Evolutionary conservation across 2,113 vertebrate species (phyloP), one percentile per base, ranked within the genome.

Genomic region (Hemicordylus capensis): DNA sequence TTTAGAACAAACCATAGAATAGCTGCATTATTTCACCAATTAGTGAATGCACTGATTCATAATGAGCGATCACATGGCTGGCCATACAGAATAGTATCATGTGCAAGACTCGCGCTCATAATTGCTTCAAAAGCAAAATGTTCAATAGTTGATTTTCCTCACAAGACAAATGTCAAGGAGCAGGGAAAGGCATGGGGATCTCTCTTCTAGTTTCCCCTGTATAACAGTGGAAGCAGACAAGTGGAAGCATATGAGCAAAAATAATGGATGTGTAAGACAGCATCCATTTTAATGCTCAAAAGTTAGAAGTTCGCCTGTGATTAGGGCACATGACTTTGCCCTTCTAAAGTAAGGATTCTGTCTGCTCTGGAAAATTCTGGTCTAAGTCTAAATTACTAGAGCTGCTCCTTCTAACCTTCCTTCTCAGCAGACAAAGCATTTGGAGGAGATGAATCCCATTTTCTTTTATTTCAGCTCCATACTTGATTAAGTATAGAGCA

Each of bases 141-240:
- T 14, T 73, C 34, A 4, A 0, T 1, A 10, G n/a, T 5, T 84
- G 20, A 39, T 64, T 37, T 46, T 89, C n/a, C 37, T 67, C 31
- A 46, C 56, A 83, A 26, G 76, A 39, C 7, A 39, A 70, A 26
- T 59, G 39, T 10, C 39, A 78, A 10, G 0, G 4, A 80, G 64
- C n/a, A n/a, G 0, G 34, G 31, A 64, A 72, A 34, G 17, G 34
- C 34, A 0, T 75, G 17, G 56, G 75, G 46, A 15, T 56, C 67
- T 74, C 69, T n/a, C 88, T n/a, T n/a, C 69, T 76, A 0, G 20
- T 39, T 87, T 37, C 42, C 73, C 73, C 74, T 66, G 14, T 15
- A 44, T 69, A 59, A 72, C 44, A 20, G 31, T 64, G 51, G 74
- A 54, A 56, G 76, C 75, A 77, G 58, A 26, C 85, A 89, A 88